Base-by-base conservation (phyloP, 64 coral and sea anemone genomes). In the Stichodactyla helianthus region DNA sequence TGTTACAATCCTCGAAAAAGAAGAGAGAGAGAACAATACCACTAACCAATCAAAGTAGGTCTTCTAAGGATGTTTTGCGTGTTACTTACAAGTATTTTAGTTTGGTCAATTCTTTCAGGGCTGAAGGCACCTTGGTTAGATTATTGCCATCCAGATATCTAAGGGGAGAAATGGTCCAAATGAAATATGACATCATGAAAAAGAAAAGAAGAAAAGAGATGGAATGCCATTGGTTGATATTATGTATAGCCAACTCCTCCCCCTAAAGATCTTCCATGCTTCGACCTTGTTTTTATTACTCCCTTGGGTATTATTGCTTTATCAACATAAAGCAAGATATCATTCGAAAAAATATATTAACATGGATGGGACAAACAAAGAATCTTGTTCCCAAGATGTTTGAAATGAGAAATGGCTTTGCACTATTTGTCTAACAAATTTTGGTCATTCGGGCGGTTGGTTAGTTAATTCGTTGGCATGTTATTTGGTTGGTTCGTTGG, bases 61-160 rank as follows among this genome's bases (percentile, higher is more conserved):
- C 9, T 79, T 52, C 77, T 14, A 54, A 50, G n/a, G 5, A n/a
- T 2, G 78, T n/a, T 81, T 81, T 81, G 78, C 9, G 78, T 51
- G 6, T 17, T 51, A 81, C 78, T 81, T 81, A 81, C 78, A 81
- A 25, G 17, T 81, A n/a, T 54, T 19, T 17, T 81, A 81, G 26
- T 10, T 81, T 81, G 78, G 78, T 51, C 78, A 81, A 26, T 17
- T 50, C 19, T 81, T 19, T 81, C 78, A 81, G 31, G 13, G 35
- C 28, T 16, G 31, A 50, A 1, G 78, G 78, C 6, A 81, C 31
- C 14, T 51, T 7, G 5, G 13, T 81, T 6, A 81, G 7, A 9
- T 50, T 6, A 50, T 81, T 81, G 78, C 31, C 5, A 54, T 81
- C 78, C 6, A 81, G 31, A 50, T 51, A 81, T 50, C 78, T 81